Base-by-base conservation (phyloP, 1,140 invertebrate genomes). In the Nylanderia fulva region DNA sequence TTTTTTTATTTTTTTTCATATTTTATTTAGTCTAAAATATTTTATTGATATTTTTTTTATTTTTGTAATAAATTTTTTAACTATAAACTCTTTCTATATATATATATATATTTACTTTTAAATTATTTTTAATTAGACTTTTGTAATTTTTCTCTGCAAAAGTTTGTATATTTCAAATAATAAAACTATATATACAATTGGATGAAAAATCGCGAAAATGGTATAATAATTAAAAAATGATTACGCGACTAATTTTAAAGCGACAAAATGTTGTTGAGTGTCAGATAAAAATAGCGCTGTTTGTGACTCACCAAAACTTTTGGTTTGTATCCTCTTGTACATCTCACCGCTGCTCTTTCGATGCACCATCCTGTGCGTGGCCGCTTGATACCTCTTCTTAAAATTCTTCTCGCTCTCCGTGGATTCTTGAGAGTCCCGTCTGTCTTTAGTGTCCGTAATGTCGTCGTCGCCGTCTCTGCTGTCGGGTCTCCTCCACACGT, bases 291-390 rank as follows among this genome's bases (percentile, higher is more conserved):
- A 66, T 66, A 42, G 13, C 21, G 24, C 8, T 18, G 27, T 15
- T 13, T 9, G n/a, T n/a, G 63, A 89, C 85, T 90, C 96, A 99
- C 98, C 97, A 92, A 99, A 98, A 66, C 96, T 96, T 88, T 98
- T 98, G 27, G 97, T 96, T 18, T 97, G 96, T 88, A 98, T 96
- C 83, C 98, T 96, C 92, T 97, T 97, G 91, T 98, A 98, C 96
- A 98, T 98, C 94, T 99, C 98, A 18, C 98, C 96, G 90, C 97
- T 98, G n/a, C 98, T 98, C 93, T 98, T 98, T 79, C 98, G 95
- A 94, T 99, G 98, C 0, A 99, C 97, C 95, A 99, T 97, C 61
- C 98, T 96, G 94, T 98, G 98, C 7, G 98, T 98, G 52, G 98
- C 96, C 9, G 97, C 97, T 87, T 98, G 97, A 91, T 98, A 99